Conservation (phyloP, 2,888 invertebrate genomes). For the Acanthosoma haemorrhoidale region DNA sequence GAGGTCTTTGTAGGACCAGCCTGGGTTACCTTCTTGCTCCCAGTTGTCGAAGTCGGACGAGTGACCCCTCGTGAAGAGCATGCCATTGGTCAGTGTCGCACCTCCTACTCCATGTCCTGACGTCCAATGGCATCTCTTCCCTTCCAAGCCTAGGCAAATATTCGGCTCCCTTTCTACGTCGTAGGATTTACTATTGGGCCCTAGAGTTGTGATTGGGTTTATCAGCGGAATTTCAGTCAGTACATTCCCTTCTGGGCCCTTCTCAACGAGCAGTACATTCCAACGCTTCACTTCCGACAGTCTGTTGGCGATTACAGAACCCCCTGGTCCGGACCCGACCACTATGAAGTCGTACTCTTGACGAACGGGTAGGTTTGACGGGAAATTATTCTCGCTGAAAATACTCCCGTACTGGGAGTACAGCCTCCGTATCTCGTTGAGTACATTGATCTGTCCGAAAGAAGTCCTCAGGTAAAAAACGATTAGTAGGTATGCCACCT, state of each 20-base stretch:
- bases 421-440: conserved; percentile 30
- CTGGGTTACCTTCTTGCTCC: conserved; percentile 43
- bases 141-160: conserved; percentile 53
- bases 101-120: conserved; percentile 66
- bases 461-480: neutral
- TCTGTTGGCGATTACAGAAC: conserved; percentile 70
- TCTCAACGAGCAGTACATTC: conserved; percentile 68
- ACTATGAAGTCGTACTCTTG: conserved; percentile 57
- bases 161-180: conserved; percentile 57
- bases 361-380: conserved; percentile 43
- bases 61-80: conserved; percentile 48
- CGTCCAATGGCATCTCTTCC: conserved; percentile 58
- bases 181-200: conserved; percentile 70
- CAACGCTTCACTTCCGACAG: conserved; percentile 63
- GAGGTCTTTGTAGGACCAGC: conserved; percentile 43
- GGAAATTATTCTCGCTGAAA: conserved; percentile 38
- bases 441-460: neutral
- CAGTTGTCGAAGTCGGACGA: conserved; percentile 47
- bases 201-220: conserved; percentile 55
- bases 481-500: neutral
- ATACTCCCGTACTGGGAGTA: conserved; percentile 35
- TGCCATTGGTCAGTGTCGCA: conserved; percentile 47
- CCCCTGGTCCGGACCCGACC: conserved; percentile 53
- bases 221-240: conserved; percentile 70
- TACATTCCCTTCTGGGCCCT: conserved; percentile 71